Evolutionary conservation across 53 echinoderm and acorn worm genomes (phyloP).

Genomic region (Luidia sarsii): DNA sequence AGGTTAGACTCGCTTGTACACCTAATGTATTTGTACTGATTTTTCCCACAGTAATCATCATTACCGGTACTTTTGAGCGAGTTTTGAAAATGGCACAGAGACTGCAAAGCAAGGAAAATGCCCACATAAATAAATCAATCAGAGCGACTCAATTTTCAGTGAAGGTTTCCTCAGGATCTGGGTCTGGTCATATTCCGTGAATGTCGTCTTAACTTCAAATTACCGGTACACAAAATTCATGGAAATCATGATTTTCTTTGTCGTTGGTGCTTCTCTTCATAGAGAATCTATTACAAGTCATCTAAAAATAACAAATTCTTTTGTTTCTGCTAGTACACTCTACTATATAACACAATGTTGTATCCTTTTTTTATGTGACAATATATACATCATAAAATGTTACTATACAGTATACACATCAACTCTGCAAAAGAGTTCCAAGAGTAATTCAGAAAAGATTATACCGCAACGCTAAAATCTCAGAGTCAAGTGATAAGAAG

Average conservation of each 20-base stretch:
- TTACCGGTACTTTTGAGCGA: too few relatives aligned
- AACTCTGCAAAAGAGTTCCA: conserved; percentile 1
- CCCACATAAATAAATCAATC: neutral
- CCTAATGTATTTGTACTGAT: too few relatives aligned
- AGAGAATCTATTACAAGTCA: too few relatives aligned
- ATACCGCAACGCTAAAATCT: too few relatives aligned
- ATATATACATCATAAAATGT: conserved; percentile 48
- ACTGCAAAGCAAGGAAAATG: too few relatives aligned
- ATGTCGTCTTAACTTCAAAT: neutral
- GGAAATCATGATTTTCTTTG: neutral
- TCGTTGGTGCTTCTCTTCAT: neutral
- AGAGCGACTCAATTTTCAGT: neutral
- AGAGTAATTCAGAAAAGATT: neutral
- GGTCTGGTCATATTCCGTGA: too few relatives aligned
- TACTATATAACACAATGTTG: conserved; percentile 22
- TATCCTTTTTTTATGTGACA: conserved; percentile 40
- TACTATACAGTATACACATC: conserved; percentile 52
- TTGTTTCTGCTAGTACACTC: neutral
- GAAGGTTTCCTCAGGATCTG: too few relatives aligned
- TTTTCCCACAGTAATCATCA: too few relatives aligned
- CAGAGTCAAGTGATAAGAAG: too few relatives aligned
- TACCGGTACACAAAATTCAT: neutral
- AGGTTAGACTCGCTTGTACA: too few relatives aligned
- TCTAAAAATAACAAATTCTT: conserved; percentile 48
- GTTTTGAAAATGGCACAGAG: too few relatives aligned